Conservation (phyloP, 2,113 vertebrate species). For the Philantomba maxwellii region DNA sequence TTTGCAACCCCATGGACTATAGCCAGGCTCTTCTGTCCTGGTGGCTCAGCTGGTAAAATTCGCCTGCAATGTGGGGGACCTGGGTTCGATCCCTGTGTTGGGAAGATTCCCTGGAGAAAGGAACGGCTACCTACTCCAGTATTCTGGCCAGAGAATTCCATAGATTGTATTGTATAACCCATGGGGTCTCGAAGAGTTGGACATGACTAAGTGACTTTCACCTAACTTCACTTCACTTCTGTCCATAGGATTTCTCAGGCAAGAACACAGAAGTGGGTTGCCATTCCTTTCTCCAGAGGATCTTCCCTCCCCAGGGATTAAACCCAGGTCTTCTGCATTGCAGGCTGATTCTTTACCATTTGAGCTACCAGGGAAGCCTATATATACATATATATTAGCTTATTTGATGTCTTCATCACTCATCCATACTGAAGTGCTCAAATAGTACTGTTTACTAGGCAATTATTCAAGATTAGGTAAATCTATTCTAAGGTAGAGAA, state of each 20-base stretch:
- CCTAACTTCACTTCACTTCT: not conserved
- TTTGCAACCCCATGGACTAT: not conserved
- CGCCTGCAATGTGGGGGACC: accelerated
- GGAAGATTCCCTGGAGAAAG: not conserved
- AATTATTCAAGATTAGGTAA: not conserved
- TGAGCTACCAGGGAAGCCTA: not conserved
- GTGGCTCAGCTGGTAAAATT: not conserved
- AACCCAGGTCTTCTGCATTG: not conserved
- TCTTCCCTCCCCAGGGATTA: not conserved
- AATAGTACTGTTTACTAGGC: not conserved
- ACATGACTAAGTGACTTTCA: not conserved
- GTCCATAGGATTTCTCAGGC: not conserved
- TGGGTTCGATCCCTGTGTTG: not conserved
- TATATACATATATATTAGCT: not conserved
- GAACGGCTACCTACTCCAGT: not conserved
- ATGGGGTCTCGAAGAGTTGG: not conserved
- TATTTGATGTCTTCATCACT: not conserved
- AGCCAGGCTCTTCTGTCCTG: not conserved
- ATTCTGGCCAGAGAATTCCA: not conserved
- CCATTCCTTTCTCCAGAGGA: not conserved
- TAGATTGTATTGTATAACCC: not conserved
- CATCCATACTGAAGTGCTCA: not conserved
- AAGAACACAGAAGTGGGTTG: not conserved
- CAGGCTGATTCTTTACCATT: not conserved
- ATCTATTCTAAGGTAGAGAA: not conserved